Percentiles rank a stretch among this genome's conserved stretches.
phyloP scores from a whole-genome alignment of 2,113 vertebrate genomes.

The Scomber japonicus region DNA sequence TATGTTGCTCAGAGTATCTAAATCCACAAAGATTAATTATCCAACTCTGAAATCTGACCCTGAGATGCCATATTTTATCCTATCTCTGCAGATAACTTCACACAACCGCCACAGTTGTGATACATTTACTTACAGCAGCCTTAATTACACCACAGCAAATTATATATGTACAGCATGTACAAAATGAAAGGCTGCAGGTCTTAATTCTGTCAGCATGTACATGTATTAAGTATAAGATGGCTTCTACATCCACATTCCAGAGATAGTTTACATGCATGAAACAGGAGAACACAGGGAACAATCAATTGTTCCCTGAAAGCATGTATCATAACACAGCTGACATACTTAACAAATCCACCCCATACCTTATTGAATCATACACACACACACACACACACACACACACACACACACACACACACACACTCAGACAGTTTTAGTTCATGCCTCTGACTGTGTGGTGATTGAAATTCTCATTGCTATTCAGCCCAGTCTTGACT shows the following conservation, averaged over 20 bases:
- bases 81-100: neutral
- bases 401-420: neutral
- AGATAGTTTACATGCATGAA: constrained; percentile 4
- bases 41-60: too few species aligned
- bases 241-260: neutral
- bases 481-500: too few species aligned
- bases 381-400: neutral
- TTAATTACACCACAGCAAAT: constrained; percentile 25
- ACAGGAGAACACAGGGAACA: constrained; percentile 11
- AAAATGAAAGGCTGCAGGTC: constrained; percentile 8
- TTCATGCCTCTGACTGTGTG: neutral
- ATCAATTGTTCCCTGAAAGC: neutral
- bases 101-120: neutral
- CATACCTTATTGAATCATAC: constrained; percentile 23
- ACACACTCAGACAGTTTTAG: constrained; percentile 31
- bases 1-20: too few species aligned
- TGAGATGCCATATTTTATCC: neutral
- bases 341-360: constrained; percentile 10
- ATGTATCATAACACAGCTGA: constrained; percentile 2
- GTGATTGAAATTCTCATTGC: too few species aligned
- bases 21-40: too few species aligned
- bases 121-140: neutral
- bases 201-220: constrained; percentile 15
- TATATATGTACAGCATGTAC: constrained; percentile 3
- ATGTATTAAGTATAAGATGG: neutral